Conservation (phyloP, 1,140 invertebrate species). For the Achatina immaculata region DNA sequence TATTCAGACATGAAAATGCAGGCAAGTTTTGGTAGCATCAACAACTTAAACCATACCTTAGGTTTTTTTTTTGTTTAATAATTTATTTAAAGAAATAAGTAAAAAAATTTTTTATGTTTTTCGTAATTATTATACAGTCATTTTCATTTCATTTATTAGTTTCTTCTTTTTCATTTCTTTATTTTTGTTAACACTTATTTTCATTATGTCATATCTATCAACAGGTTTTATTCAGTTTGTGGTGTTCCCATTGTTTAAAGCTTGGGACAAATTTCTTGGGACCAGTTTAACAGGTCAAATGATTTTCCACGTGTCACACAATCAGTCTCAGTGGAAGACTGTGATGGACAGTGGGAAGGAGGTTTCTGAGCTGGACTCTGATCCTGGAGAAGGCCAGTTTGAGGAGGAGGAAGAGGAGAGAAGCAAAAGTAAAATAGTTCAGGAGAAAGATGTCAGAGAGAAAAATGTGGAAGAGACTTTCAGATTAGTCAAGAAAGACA, state of each 20-base stretch:
- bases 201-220: not conserved
- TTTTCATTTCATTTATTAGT: no score
- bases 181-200: no score
- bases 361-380: conserved; percentile 23
- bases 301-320: conserved; percentile 79
- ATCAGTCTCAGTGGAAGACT: conserved; percentile 82
- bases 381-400: conserved; percentile 48
- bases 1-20: no score
- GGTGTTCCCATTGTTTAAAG: conserved; percentile 84
- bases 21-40: no score
- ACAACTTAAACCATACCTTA: no score
- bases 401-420: conserved; percentile 17
- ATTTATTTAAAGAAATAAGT: no score
- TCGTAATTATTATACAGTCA: no score
- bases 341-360: conserved; percentile 46
- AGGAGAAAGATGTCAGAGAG: conserved; percentile 47
- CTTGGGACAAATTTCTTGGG: conserved; percentile 86
- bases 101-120: no score
- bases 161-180: no score
- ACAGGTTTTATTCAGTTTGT: conserved; percentile 88
- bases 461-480: conserved; percentile 43
- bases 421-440: conserved; percentile 37
- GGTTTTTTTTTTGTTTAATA: no score
- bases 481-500: no score
- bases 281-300: conserved; percentile 81